phyloP scores from a whole-genome alignment of 2,888 invertebrate species.

The Cheilosia vernalis region DNA sequence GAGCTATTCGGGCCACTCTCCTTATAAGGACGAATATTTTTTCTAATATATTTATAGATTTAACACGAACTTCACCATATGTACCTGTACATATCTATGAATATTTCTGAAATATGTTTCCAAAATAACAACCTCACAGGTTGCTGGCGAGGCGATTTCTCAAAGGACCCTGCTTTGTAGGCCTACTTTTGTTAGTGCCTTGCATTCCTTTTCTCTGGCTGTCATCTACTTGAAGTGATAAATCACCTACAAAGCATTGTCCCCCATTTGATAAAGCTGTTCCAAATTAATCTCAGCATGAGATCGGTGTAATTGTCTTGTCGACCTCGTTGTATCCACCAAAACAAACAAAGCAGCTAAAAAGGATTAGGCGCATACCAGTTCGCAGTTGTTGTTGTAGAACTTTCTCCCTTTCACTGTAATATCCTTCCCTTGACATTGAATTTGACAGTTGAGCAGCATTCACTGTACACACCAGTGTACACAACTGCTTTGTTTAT shows the following conservation, averaged over 20 bases:
- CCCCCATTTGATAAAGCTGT: conserved; percentile 53
- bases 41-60: too few species aligned
- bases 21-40: too few species aligned
- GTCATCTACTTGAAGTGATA: conserved; percentile 33
- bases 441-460: conserved; percentile 69
- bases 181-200: neutral
- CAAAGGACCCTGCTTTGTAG: neutral
- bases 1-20: fast-evolving
- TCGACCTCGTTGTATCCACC: conserved; percentile 53
- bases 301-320: conserved; percentile 57
- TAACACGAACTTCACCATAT: too few species aligned
- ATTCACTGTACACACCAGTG: conserved; percentile 8
- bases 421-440: conserved; percentile 59
- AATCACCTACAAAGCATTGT: conserved; percentile 33
- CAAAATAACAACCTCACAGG: neutral
- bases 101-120: too few species aligned
- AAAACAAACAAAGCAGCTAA: conserved; percentile 42
- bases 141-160: neutral
- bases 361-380: conserved; percentile 73
- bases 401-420: conserved; percentile 67
- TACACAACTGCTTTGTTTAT: conserved; percentile 62
- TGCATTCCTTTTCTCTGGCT: conserved; percentile 14
- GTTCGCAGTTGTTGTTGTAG: neutral
- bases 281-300: conserved; percentile 70
- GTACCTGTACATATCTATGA: too few species aligned